Conservation (phyloP, 2,113 vertebrate species). For the Charadrius vociferus region DNA sequence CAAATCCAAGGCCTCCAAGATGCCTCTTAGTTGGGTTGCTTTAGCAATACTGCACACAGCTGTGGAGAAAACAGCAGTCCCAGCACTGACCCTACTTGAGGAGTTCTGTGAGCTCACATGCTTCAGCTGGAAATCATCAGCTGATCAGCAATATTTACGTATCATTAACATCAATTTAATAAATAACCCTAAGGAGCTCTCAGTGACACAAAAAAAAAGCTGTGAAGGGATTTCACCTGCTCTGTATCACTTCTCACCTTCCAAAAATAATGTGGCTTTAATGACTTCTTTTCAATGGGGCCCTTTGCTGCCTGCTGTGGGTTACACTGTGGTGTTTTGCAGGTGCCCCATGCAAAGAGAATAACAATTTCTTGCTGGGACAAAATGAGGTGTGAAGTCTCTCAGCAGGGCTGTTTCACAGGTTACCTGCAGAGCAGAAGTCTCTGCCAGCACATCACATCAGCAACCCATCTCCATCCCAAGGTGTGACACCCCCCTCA, state of each 20-base stretch:
- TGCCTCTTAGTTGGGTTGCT: neutral
- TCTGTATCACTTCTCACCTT: neutral
- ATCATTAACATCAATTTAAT: neutral
- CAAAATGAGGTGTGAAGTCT: neutral
- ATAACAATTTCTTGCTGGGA: neutral
- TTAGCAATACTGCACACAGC: neutral
- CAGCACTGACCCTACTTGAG: fast-evolving
- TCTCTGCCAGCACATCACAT: neutral
- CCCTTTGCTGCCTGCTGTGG: neutral
- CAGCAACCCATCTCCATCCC: neutral
- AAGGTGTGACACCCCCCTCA: neutral
- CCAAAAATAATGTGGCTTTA: neutral
- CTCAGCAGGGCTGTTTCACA: neutral
- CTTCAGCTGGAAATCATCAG: neutral
- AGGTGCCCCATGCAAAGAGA: neutral
- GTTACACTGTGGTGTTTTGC: neutral
- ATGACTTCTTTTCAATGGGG: neutral
- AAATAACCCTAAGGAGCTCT: neutral
- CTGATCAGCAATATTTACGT: neutral
- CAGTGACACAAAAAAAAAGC: neutral
- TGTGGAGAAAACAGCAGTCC: neutral
- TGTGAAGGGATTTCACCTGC: neutral
- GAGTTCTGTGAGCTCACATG: neutral
- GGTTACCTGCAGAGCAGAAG: neutral
- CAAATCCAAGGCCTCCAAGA: neutral